Conservation (phyloP, 2,113 vertebrate species). For the Rostratula benghalensis region DNA sequence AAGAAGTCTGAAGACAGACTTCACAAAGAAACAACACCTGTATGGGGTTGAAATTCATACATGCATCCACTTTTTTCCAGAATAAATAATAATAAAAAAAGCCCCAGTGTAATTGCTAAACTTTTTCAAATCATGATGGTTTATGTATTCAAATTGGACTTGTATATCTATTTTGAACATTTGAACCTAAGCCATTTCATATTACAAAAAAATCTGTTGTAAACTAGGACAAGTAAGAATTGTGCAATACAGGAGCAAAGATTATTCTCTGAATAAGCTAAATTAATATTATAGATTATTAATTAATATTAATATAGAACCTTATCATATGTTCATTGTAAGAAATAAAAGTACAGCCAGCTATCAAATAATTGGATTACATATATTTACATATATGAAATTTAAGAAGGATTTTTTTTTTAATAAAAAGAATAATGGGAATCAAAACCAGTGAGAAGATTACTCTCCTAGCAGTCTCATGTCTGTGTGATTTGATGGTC, state of each 20-base stretch:
- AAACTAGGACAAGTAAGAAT: neutral
- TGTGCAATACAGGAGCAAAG: neutral
- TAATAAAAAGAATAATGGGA: neutral
- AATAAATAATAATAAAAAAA: neutral
- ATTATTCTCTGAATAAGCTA: neutral
- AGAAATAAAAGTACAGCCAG: neutral
- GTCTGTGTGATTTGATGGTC: constrained; percentile 22
- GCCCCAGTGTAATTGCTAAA: neutral
- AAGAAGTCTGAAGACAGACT: neutral
- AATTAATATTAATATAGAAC: neutral
- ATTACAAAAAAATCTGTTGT: neutral
- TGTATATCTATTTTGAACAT: neutral
- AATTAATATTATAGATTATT: neutral
- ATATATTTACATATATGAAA: neutral
- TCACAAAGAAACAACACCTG: neutral
- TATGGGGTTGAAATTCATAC: neutral
- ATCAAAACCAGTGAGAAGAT: neutral
- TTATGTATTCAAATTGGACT: neutral
- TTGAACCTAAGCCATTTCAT: neutral
- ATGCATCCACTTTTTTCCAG: neutral
- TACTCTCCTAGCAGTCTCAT: neutral
- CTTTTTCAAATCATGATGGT: neutral
- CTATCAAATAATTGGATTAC: neutral
- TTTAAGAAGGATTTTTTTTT: neutral
- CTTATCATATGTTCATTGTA: neutral